These are phyloP conservation scores for Paedocypris sp. DNA, from an alignment of 2,113 vertebrate species.

Conservation along the genomic window DNA sequence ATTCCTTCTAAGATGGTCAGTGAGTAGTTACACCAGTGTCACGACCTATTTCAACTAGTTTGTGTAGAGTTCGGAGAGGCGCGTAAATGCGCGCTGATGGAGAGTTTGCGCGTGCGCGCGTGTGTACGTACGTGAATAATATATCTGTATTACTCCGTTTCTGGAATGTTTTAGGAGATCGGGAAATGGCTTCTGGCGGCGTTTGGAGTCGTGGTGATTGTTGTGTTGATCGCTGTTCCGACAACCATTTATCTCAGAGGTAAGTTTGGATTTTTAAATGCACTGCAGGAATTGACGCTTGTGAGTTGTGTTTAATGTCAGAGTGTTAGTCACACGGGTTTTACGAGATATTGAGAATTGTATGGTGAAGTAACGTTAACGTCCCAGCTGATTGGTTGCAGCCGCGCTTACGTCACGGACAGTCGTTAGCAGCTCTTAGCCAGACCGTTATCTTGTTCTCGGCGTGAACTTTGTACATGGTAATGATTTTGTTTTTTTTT, in stretches of 20 bases:
- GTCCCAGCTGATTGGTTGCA: neutral
- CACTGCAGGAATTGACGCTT: too few relatives aligned
- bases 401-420: neutral
- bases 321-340: neutral
- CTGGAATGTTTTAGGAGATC: slow-evolving; percentile 40
- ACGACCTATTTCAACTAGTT: neutral
- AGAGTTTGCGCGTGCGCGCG: neutral
- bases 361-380: neutral
- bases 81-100: slow-evolving; percentile 1
- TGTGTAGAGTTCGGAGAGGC: neutral
- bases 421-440: neutral
- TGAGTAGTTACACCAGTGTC: too few relatives aligned
- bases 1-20: slow-evolving; percentile 15
- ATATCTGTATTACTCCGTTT: neutral
- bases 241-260: slow-evolving; percentile 49
- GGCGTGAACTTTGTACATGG: slow-evolving; percentile 5
- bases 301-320: too few relatives aligned
- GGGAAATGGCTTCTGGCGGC: slow-evolving; percentile 52
- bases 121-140: neutral
- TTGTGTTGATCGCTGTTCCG: slow-evolving; percentile 57
- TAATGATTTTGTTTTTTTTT: neutral
- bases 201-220: slow-evolving; percentile 41
- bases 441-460: neutral
- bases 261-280: slow-evolving; percentile 45
- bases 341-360: neutral